These are phyloP conservation scores for Scrobipalpa costella DNA, from an alignment of 2,888 invertebrate genomes.

Conservation along the genomic window DNA sequence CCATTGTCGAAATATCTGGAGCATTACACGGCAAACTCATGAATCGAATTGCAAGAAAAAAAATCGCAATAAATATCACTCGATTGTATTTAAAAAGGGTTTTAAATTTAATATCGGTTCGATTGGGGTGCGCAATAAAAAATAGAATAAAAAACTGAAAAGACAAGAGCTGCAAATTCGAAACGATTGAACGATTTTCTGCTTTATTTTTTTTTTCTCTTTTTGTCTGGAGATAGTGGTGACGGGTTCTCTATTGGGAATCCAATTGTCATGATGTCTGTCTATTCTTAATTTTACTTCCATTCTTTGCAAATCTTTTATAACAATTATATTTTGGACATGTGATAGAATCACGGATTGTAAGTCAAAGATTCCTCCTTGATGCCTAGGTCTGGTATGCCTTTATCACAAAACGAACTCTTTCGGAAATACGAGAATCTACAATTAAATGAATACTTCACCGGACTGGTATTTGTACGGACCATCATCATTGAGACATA, in stretches of 20 bases:
- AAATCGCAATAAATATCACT: constrained; percentile 79
- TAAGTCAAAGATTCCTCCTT: no score
- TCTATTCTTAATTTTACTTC: constrained; percentile 28
- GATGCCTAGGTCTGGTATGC: no score
- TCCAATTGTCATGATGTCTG: constrained; percentile 39
- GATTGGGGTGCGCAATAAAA: constrained; percentile 57
- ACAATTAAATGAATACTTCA: no score
- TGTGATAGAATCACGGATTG: no score
- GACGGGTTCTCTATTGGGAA: constrained; percentile 39
- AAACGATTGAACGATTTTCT: constrained; percentile 50
- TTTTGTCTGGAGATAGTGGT: constrained; percentile 46
- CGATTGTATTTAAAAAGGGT: constrained; percentile 77
- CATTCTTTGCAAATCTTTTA: constrained; percentile 34
- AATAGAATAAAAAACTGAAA: constrained; percentile 49
- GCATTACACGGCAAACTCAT: constrained; percentile 64
- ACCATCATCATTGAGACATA: no score
- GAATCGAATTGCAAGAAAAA: constrained; percentile 56
- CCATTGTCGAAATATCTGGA: constrained; percentile 66
- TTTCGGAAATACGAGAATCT: no score
- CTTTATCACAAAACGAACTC: no score
- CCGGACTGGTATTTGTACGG: no score
- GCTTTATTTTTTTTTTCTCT: constrained; percentile 41
- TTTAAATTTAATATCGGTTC: constrained; percentile 74
- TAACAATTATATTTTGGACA: not conserved
- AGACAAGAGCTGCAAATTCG: constrained; percentile 60